Evolutionary conservation across 92 coral and sea anemone species (phyloP).

Genomic region (Montipora capitata): DNA sequence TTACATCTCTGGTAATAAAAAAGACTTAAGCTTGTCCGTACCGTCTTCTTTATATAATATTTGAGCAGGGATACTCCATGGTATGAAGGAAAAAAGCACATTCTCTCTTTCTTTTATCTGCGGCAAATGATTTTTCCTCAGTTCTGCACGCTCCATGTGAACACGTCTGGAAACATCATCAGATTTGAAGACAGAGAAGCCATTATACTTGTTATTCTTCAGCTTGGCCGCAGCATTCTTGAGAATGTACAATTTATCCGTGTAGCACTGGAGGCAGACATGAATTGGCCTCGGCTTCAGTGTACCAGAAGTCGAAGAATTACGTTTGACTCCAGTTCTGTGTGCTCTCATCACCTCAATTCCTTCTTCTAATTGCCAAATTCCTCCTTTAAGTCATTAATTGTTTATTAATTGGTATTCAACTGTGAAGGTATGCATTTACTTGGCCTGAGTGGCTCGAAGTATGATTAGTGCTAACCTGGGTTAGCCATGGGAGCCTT

Average conservation of each 20-base stretch:
- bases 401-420: too few relatives aligned
- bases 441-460: too few relatives aligned
- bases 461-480: too few relatives aligned
- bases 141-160: neutral
- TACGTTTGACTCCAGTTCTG: neutral
- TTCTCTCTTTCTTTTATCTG: neutral
- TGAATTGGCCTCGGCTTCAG: slow-evolving; percentile 13
- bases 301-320: neutral
- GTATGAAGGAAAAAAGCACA: neutral
- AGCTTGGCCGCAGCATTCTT: neutral
- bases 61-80: neutral
- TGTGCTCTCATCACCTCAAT: slow-evolving; percentile 1
- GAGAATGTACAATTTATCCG: neutral
- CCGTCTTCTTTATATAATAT: too few relatives aligned
- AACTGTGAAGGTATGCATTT: too few relatives aligned
- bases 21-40: neutral
- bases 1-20: neutral
- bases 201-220: neutral
- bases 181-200: neutral
- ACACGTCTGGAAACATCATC: neutral
- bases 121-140: neutral
- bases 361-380: neutral
- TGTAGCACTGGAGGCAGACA: neutral
- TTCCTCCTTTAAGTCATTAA: neutral
- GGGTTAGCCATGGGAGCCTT: too few relatives aligned